phyloP scores from a whole-genome alignment of 2,888 invertebrate species.

The Zygogramma bicolorata region DNA sequence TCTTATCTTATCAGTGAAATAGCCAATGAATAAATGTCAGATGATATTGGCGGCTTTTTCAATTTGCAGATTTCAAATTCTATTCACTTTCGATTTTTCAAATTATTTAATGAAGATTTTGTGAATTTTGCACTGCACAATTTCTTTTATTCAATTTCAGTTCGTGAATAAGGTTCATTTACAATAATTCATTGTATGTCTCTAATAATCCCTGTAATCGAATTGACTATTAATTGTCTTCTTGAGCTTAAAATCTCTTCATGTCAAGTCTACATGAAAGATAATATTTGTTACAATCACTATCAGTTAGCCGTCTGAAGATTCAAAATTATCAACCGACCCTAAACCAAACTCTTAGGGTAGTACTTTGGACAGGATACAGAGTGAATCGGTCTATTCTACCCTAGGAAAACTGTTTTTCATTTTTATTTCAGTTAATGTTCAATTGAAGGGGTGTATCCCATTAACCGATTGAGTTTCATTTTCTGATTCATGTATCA shows the following conservation, averaged over 20 bases:
- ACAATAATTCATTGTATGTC: not conserved
- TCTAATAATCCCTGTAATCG: not conserved
- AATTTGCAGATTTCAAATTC: slow-evolving; percentile 20
- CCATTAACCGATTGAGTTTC: not conserved
- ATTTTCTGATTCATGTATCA: not conserved
- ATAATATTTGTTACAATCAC: not conserved
- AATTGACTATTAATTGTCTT: not conserved
- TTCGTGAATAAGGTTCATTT: not conserved
- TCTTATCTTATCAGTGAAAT: slow-evolving; percentile 42
- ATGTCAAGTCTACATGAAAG: not conserved
- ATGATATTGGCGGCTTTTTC: slow-evolving; percentile 44
- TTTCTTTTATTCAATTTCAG: not conserved
- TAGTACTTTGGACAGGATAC: no score
- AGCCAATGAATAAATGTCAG: slow-evolving; percentile 20
- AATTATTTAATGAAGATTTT: not conserved
- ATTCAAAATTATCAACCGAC: no score
- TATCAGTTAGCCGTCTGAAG: not conserved
- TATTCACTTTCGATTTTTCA: slow-evolving; percentile 4
- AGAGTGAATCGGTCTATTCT: no score
- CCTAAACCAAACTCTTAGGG: no score
- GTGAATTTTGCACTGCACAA: not conserved
- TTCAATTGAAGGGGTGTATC: not conserved
- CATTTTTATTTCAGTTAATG: no score
- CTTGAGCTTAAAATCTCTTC: not conserved
- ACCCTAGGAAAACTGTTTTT: no score